These are phyloP conservation scores for Caretta caretta DNA, from an alignment of 2,113 vertebrate species.

Conservation along the genomic window DNA sequence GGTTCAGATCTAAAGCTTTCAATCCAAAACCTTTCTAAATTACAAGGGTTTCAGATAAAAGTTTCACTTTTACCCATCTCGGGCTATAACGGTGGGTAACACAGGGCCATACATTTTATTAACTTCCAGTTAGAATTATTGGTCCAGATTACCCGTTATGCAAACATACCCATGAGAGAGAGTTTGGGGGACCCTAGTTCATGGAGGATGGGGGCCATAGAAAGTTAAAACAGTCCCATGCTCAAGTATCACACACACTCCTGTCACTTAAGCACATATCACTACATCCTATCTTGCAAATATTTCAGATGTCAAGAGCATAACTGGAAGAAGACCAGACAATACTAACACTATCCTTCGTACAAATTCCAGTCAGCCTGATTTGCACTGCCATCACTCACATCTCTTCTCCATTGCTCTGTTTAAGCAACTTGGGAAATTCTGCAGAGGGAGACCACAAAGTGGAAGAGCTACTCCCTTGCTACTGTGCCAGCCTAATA, in stretches of 20 bases:
- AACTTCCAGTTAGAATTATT: background rate
- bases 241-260: background rate
- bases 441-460: background rate
- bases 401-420: background rate
- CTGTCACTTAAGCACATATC: background rate
- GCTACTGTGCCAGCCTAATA: background rate
- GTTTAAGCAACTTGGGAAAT: background rate
- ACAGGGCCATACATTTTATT: background rate
- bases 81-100: background rate
- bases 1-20: background rate
- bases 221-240: background rate
- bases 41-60: background rate
- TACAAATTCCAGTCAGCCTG: background rate
- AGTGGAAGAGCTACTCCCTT: background rate
- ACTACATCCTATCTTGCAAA: background rate
- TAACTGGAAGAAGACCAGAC: background rate
- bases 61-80: background rate
- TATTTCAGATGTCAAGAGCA: background rate
- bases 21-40: background rate
- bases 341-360: background rate
- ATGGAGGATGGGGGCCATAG: background rate
- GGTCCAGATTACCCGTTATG: background rate
- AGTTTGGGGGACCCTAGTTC: background rate
- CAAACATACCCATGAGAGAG: background rate
- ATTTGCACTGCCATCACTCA: background rate